phyloP scores from a whole-genome alignment of 2,113 vertebrate species.

The Macaca fascicularis region T2T-MFA8v1.1 NC_088395.1:38027001-38027500 shows the following conservation, averaged over 20 bases:
- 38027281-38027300: not conserved
- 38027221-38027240: not conserved
- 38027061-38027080: conserved; percentile 75
- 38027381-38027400: not conserved
- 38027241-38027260: not conserved
- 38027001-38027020: conserved; percentile 80
- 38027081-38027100: conserved; percentile 85
- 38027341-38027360: not conserved
- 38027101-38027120: conserved; percentile 80
- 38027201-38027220: not conserved
- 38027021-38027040: conserved; percentile 85
- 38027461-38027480: conserved; percentile 45
- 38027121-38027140: conserved; percentile 85
- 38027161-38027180: no score
- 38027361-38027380: not conserved
- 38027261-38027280: not conserved
- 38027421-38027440: conserved; percentile 27
- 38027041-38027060: conserved; percentile 75
- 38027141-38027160: not conserved
- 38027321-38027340: not conserved
- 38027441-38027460: conserved; percentile 33
- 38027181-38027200: not conserved
- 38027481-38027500: not conserved
- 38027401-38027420: not conserved
- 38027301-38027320: not conserved